These are phyloP conservation scores for Drosophila serrata DNA, from an alignment of 1,140 invertebrate species.

Conservation along the genomic window DNA sequence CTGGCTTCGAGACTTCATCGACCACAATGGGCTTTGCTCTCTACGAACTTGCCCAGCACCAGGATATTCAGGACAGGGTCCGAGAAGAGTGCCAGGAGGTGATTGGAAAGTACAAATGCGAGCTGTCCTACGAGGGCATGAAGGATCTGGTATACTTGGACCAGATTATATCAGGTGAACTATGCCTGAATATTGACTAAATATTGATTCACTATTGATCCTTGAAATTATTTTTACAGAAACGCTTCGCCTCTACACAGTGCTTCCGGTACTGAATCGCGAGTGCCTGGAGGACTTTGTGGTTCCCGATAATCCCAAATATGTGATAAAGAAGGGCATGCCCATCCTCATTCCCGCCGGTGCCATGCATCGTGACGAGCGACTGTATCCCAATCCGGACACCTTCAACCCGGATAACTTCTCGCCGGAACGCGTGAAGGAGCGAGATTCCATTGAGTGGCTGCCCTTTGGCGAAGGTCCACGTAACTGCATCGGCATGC, in stretches of 20 bases:
- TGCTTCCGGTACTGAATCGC: slow-evolving; percentile 86
- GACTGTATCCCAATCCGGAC: slow-evolving; percentile 88
- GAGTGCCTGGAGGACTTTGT: slow-evolving; percentile 80
- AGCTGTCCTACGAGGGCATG: slow-evolving; percentile 87
- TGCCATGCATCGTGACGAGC: slow-evolving; percentile 84
- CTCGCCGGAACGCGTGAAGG: slow-evolving; percentile 86
- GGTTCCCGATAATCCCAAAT: slow-evolving; percentile 79
- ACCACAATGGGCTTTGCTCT: slow-evolving; percentile 86
- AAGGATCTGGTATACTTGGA: slow-evolving; percentile 87
- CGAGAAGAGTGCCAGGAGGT: slow-evolving; percentile 87
- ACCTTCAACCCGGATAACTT: slow-evolving; percentile 90
- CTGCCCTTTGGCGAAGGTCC: slow-evolving; percentile 88
- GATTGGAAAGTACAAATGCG: slow-evolving; percentile 76
- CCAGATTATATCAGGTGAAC: slow-evolving; percentile 85
- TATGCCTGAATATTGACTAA: accelerated
- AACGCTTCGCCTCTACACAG: slow-evolving; percentile 71
- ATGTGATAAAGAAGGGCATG: slow-evolving; percentile 73
- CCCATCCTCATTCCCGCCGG: slow-evolving; percentile 60
- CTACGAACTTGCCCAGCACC: slow-evolving; percentile 87
- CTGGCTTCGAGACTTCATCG: slow-evolving; percentile 88
- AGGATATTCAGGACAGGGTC: slow-evolving; percentile 87
- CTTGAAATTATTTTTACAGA: slow-evolving; percentile 30
- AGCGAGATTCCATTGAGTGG: slow-evolving; percentile 86
- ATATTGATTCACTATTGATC: too few species aligned
- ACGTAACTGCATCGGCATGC: slow-evolving; percentile 86